These are phyloP conservation scores for Monochamus saltuarius DNA, from an alignment of 1,140 invertebrate genomes.

Conservation along the genomic window DNA sequence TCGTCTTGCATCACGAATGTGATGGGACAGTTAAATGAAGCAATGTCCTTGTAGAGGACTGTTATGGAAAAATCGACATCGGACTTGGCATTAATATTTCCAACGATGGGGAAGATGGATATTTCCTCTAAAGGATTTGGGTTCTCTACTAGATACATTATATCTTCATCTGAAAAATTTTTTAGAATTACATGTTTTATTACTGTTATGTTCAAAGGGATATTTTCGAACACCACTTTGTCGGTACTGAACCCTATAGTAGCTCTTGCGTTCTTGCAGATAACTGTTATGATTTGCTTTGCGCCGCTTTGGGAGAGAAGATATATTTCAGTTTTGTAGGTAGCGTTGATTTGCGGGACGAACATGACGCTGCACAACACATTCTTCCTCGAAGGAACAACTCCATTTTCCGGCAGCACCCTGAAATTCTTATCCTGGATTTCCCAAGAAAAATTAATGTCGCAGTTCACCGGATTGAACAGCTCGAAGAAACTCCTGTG, in stretches of 20 bases:
- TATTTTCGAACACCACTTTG: slow-evolving; percentile 21
- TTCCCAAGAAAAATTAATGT: slow-evolving; percentile 29
- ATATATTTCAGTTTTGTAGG: slow-evolving; percentile 24
- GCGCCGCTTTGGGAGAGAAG: slow-evolving; percentile 32
- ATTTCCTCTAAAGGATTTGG: slow-evolving; percentile 21
- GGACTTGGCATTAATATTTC: slow-evolving; percentile 21
- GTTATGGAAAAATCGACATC: slow-evolving; percentile 23
- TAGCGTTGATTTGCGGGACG: slow-evolving; percentile 19
- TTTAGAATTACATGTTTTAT: slow-evolving; percentile 21
- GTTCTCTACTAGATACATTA: slow-evolving; percentile 17
- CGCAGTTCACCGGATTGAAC: slow-evolving; percentile 32
- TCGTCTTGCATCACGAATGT: slow-evolving; percentile 21
- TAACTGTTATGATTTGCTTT: slow-evolving; percentile 28
- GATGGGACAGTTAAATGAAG: slow-evolving; percentile 18
- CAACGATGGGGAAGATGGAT: slow-evolving; percentile 19
- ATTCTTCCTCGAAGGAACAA: slow-evolving; percentile 24
- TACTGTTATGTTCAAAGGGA: slow-evolving; percentile 30
- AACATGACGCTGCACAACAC: slow-evolving; percentile 25
- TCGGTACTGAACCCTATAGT: slow-evolving; percentile 20
- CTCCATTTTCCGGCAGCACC: slow-evolving; percentile 20
- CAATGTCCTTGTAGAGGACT: slow-evolving; percentile 12
- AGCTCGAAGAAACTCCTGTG: slow-evolving; percentile 29
- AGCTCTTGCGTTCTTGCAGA: slow-evolving; percentile 15
- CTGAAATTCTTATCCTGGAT: slow-evolving; percentile 23
- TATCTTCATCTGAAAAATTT: slow-evolving; percentile 24